Conservation (phyloP, 2,888 invertebrate genomes). For the Dicyrtomina minuta region DNA sequence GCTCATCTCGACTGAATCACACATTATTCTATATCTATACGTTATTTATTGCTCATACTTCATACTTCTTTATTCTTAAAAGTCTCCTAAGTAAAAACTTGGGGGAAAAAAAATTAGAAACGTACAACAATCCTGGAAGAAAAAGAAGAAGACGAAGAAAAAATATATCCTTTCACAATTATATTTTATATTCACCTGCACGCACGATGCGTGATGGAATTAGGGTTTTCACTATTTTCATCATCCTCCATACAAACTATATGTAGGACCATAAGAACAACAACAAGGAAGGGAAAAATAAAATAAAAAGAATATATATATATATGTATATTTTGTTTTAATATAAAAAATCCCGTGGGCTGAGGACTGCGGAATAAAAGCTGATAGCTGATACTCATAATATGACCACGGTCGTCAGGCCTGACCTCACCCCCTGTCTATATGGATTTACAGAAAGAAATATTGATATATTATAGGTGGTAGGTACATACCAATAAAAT, state of each 20-base stretch:
- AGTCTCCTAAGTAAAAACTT: background rate
- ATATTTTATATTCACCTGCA: conserved; percentile 18
- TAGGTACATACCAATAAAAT: background rate
- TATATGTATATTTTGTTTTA: too few relatives aligned
- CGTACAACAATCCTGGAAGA: too few relatives aligned
- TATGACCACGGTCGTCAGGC: background rate
- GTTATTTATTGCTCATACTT: conserved; percentile 34
- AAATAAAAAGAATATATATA: too few relatives aligned
- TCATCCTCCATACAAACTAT: background rate
- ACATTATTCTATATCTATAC: conserved; percentile 4
- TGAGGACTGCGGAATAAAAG: too few relatives aligned
- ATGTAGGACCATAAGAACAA: too few relatives aligned
- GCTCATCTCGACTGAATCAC: conserved; percentile 17
- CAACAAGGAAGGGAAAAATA: too few relatives aligned
- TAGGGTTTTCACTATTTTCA: conserved; percentile 11
- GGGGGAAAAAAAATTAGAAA: too few relatives aligned
- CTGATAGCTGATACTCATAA: too few relatives aligned
- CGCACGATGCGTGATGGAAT: conserved; percentile 32
- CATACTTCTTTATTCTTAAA: conserved; percentile 3
- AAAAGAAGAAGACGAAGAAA: background rate
- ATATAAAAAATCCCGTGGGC: too few relatives aligned
- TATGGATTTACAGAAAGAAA: too few relatives aligned
- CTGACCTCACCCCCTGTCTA: background rate
- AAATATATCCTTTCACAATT: conserved; percentile 12
- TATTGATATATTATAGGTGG: too few relatives aligned